Evolutionary conservation across 2,797 vertebrate species (phyloP).

Genomic region (Peromyscus attwateri): DNA sequence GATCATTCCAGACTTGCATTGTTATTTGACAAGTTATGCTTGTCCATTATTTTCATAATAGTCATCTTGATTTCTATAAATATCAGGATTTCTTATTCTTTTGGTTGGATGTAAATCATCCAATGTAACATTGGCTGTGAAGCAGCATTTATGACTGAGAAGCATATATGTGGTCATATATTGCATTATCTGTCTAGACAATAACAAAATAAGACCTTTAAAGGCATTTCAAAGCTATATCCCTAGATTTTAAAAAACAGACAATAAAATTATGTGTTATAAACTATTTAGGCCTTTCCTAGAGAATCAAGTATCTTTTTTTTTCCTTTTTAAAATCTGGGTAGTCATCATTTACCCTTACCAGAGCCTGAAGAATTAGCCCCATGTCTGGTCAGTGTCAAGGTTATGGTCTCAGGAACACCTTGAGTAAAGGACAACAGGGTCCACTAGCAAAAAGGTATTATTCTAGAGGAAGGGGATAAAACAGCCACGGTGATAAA

Average conservation of each 20-base stretch:
- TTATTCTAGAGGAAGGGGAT: neutral
- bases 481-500: conserved; percentile 50
- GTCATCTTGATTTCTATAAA: neutral
- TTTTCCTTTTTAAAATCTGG: neutral
- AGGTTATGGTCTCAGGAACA: conserved; percentile 46
- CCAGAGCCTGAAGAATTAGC: conserved; percentile 24
- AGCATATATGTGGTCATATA: conserved; percentile 20
- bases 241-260: conserved; percentile 35
- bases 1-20: conserved; percentile 17
- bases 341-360: conserved; percentile 35
- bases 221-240: conserved; percentile 34
- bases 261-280: conserved; percentile 1
- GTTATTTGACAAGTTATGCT: conserved; percentile 42
- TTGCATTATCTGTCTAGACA: neutral
- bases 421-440: neutral
- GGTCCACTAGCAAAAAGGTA: conserved; percentile 24
- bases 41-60: conserved; percentile 11
- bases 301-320: neutral
- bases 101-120: conserved; percentile 47
- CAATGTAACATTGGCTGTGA: neutral
- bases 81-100: conserved; percentile 30
- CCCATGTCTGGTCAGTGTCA: neutral
- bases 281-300: neutral
- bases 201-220: conserved; percentile 35
- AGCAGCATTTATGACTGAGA: conserved; percentile 46